A percentile compares a stretch with the other conserved stretches of the same genome.
Evolutionary conservation across 2,888 invertebrate species (phyloP).

Genomic region (Perizoma affinitatum): DNA sequence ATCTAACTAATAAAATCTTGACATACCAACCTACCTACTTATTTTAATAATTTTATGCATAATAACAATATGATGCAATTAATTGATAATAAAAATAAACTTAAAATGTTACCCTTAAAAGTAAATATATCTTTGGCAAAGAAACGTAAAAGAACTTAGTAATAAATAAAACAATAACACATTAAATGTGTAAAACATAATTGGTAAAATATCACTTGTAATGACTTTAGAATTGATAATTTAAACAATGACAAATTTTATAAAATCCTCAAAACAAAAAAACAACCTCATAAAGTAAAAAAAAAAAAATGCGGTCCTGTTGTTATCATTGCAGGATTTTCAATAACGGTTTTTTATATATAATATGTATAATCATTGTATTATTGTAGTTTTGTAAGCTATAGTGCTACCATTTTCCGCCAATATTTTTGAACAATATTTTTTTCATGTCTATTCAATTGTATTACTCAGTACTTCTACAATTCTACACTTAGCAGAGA

Average conservation of each 20-base stretch:
- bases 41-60: conserved; percentile 16
- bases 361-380: too few species aligned
- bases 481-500: too few species aligned
- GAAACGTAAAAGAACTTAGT: conserved; percentile 23
- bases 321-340: too few species aligned
- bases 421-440: too few species aligned
- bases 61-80: conserved; percentile 6
- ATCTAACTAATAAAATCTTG: conserved; percentile 28
- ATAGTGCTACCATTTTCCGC: too few species aligned
- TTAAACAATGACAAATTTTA: not conserved
- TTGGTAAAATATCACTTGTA: conserved; percentile 39
- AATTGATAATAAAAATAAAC: not conserved
- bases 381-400: too few species aligned
- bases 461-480: too few species aligned
- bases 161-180: conserved; percentile 39
- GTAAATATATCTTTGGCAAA: conserved; percentile 56
- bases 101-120: not conserved
- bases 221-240: not conserved
- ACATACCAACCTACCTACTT: conserved; percentile 26
- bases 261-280: not conserved
- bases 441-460: too few species aligned
- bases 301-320: too few species aligned
- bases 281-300: too few species aligned
- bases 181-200: conserved; percentile 47
- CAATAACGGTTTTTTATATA: too few species aligned